Evolutionary conservation across 2,797 vertebrate species (phyloP), one percentile per base, ranked within the genome.

Genomic region (Sebastes oblongus): DNA sequence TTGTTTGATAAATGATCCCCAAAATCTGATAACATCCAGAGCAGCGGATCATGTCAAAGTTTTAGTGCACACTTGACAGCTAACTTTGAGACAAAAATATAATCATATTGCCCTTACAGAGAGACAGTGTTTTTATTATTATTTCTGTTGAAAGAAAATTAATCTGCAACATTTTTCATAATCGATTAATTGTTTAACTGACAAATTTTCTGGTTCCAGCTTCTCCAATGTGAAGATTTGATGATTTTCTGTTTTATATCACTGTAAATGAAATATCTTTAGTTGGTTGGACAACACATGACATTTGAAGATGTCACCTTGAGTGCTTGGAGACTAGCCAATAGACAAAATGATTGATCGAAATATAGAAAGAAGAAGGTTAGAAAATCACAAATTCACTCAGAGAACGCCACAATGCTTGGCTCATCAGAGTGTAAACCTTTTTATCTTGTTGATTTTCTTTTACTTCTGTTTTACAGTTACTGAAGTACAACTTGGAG

Each of bases 401-500:
- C n/a, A 20, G 11, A 24, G 11, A 50, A 50, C 8, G 46, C 0
- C 46, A 50, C 46, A n/a, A n/a, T 30, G 24, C 27, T 36, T 8
- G 36, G 3, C 9, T 59, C 32, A 55, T 76, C 58, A n/a, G 12
- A 32, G 7, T 72, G 29, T 9, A 75, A 50, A 66, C 24, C 7
- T 2, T 25, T 52, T 74, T 25, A 75, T 67, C 12, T 20, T 52
- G 20, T 66, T 67, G 52, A 76, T 82, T 85, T 68, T 77, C 61
- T 88, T 82, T 85, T 91, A 60, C 75, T 89, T 32, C 76, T 82
- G 25, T 95, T 93, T 96, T 93, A 82, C 96, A 99, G 98, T 93
- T 98, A 95, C 96, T 96, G 91, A 97, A 97, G 90, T 98, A 97
- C 93, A 96, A 94, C 94, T 96, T 98, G 92, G 96, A 98, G 94